These are phyloP conservation scores for Orthonevra nobilis DNA, from an alignment of 2,888 invertebrate species.

Conservation along the genomic window DNA sequence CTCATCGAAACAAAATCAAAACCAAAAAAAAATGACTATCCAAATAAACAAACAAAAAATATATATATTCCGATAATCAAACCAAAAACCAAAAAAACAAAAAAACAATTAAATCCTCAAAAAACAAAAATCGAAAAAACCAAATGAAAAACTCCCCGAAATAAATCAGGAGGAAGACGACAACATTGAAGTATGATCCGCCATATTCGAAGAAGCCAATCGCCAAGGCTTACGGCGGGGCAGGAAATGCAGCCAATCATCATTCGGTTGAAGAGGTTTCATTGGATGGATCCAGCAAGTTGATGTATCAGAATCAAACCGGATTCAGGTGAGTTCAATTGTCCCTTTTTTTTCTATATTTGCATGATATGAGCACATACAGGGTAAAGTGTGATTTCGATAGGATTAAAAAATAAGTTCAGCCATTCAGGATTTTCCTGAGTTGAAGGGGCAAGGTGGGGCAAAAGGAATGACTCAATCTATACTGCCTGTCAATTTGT, in stretches of 20 bases:
- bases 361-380: no score
- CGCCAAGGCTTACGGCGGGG: conserved; percentile 84
- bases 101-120: conserved; percentile 34
- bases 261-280: conserved; percentile 90
- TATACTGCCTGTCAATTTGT: no score
- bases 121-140: conserved; percentile 69
- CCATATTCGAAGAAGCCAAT: conserved; percentile 92
- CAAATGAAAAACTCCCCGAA: conserved; percentile 71
- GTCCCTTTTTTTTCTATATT: no score
- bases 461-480: no score
- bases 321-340: conserved; percentile 86
- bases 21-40: conserved; percentile 52
- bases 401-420: no score
- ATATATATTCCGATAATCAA: conserved; percentile 46
- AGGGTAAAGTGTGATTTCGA: no score
- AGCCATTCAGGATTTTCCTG: no score
- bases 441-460: no score
- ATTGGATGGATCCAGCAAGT: conserved; percentile 89
- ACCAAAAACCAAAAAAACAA: conserved; percentile 49
- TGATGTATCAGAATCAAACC: conserved; percentile 87
- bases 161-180: conserved; percentile 89
- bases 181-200: conserved; percentile 93
- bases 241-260: conserved; percentile 84
- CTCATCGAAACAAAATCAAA: conserved; percentile 68
- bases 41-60: conserved; percentile 22